Evolutionary conservation across 2,797 vertebrate genomes (phyloP).

Genomic region (Sebastes diaconus): DNA sequence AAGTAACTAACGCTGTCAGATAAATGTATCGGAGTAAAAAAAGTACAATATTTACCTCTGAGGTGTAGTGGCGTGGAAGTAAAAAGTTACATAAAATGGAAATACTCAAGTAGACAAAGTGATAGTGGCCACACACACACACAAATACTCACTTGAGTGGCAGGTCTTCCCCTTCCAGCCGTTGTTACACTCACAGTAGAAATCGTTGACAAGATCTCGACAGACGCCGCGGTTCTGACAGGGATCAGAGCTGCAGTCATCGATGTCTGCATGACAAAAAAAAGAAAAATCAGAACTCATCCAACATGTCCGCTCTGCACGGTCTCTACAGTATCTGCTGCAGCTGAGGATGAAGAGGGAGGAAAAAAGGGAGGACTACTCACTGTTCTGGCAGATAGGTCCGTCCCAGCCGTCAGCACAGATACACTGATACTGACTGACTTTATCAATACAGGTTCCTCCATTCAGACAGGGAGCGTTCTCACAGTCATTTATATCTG

Average conservation of each 20-base stretch:
- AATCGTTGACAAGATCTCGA: conserved; percentile 91
- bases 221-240: conserved; percentile 91
- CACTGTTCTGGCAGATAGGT: conserved; percentile 86
- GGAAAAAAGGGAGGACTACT: conserved; percentile 59
- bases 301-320: rapidly evolving
- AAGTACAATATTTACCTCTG: too few relatives aligned
- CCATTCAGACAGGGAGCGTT: conserved; percentile 90
- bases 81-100: too few relatives aligned
- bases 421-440: conserved; percentile 90
- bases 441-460: conserved; percentile 91
- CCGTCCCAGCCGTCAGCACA: conserved; percentile 92
- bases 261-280: conserved; percentile 82
- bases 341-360: background rate
- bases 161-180: conserved; percentile 97
- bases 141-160: conserved; percentile 85
- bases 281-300: background rate
- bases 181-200: conserved; percentile 91
- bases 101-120: background rate
- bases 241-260: conserved; percentile 90
- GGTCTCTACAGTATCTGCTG: rapidly evolving
- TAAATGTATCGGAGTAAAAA: too few relatives aligned
- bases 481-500: conserved; percentile 95
- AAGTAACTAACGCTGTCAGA: too few relatives aligned
- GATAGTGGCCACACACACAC: background rate
- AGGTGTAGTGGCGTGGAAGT: background rate